Percentiles rank a stretch among this genome's conserved stretches.
phyloP scores from a whole-genome alignment of 2,113 vertebrate species.

The Polyodon spathula region DNA sequence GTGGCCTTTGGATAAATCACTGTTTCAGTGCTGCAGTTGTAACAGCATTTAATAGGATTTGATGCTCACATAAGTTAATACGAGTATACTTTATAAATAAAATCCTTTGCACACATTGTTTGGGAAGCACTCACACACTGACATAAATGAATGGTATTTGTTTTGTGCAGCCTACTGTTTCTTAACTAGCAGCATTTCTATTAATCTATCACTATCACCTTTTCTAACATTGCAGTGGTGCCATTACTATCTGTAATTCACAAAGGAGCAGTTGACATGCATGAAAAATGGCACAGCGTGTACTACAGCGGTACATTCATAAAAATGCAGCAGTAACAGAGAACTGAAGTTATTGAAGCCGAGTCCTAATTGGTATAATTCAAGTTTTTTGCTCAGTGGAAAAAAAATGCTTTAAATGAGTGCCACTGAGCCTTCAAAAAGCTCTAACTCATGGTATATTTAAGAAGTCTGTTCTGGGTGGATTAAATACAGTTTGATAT shows the following conservation, averaged over 20 bases:
- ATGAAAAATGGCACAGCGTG: neutral
- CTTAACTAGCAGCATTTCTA: neutral
- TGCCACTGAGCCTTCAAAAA: too few species aligned
- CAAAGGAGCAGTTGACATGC: conserved; percentile 2
- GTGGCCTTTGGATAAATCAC: too few species aligned
- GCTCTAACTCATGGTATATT: too few species aligned
- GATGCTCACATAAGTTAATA: too few species aligned
- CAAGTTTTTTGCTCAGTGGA: too few species aligned
- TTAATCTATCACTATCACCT: conserved; percentile 10
- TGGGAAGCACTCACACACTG: too few species aligned
- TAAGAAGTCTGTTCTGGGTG: too few species aligned
- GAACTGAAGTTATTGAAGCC: neutral
- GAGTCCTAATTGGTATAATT: too few species aligned
- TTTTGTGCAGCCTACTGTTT: neutral
- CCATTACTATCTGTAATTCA: neutral
- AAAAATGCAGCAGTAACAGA: neutral
- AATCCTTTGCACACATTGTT: too few species aligned
- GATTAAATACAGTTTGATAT: too few species aligned
- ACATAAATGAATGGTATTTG: neutral
- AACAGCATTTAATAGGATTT: neutral
- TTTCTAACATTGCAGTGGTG: conserved; percentile 10
- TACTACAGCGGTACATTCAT: neutral
- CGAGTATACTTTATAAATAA: too few species aligned
- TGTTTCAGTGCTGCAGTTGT: neutral
- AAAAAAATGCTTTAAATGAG: too few species aligned